Evolutionary conservation across 64 coral and sea anemone genomes (phyloP).

Genomic region (Catalaphyllia jardinei): DNA sequence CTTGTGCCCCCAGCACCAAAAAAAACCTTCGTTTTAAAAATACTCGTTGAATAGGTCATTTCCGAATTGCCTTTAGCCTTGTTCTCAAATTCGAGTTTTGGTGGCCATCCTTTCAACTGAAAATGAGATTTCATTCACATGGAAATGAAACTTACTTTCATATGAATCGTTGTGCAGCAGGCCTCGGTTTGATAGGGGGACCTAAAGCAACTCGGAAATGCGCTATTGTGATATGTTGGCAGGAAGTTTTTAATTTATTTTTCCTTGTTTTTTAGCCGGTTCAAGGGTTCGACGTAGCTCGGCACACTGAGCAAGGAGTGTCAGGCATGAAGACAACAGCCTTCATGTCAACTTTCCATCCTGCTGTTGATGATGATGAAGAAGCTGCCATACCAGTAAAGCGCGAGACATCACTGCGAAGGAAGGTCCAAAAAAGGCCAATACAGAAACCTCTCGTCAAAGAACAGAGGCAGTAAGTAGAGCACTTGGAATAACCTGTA

Average conservation of each 20-base stretch:
- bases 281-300: constrained; percentile 10
- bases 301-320: constrained; percentile 15
- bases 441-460: constrained; percentile 22
- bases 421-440: constrained; percentile 50
- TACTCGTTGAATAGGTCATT: too few species aligned
- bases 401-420: constrained; percentile 62
- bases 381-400: not conserved
- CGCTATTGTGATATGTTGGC: too few species aligned
- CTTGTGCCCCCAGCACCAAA: too few species aligned
- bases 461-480: not conserved
- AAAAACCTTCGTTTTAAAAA: too few species aligned
- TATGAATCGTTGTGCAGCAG: too few species aligned
- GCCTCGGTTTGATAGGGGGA: too few species aligned
- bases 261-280: not conserved
- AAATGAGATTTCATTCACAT: too few species aligned
- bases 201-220: too few species aligned
- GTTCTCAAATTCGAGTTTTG: too few species aligned
- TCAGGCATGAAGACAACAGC: constrained; percentile 18
- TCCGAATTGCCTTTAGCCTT: too few species aligned
- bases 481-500: not conserved
- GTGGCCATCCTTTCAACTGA: too few species aligned
- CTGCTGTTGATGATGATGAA: not conserved
- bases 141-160: too few species aligned
- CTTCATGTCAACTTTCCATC: not conserved
- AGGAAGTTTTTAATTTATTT: not conserved